phyloP scores from a whole-genome alignment of 2,888 invertebrate species.

The Scaptomyza parva region DNA sequence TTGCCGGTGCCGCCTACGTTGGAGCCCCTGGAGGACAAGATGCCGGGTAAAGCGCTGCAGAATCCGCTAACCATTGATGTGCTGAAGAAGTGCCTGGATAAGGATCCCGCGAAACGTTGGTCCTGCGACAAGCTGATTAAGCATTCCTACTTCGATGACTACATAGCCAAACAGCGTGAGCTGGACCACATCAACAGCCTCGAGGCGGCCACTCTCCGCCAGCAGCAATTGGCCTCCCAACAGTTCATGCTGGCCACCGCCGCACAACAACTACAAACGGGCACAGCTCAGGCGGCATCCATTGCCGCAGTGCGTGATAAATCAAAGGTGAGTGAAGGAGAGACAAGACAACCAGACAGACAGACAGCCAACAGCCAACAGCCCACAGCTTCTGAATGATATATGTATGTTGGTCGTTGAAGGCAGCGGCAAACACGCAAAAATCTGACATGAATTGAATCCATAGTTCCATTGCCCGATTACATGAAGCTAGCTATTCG shows the following conservation, averaged over 20 bases:
- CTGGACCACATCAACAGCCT: constrained; percentile 83
- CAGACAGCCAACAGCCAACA: no score
- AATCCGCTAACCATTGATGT: constrained; percentile 92
- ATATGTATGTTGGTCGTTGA: background rate
- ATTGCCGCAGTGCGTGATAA: constrained; percentile 85
- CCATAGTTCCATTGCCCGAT: background rate
- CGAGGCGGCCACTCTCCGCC: constrained; percentile 77
- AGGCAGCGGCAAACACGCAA: background rate
- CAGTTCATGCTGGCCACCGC: constrained; percentile 78
- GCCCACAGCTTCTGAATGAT: background rate
- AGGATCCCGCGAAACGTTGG: constrained; percentile 96
- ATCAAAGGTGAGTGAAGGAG: constrained; percentile 86
- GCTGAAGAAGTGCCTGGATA: constrained; percentile 97
- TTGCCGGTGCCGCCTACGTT: constrained; percentile 95
- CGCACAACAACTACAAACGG: constrained; percentile 74
- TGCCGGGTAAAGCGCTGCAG: constrained; percentile 90
- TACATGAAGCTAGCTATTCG: background rate
- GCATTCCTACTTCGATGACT: constrained; percentile 96
- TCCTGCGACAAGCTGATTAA: constrained; percentile 95
- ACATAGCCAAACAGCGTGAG: constrained; percentile 92
- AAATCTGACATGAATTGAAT: background rate
- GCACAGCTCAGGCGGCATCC: constrained; percentile 71
- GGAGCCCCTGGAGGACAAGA: constrained; percentile 93
- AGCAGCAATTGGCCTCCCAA: constrained; percentile 78
- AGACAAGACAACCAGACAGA: no score